phyloP scores from a whole-genome alignment of 92 coral and sea anemone species.

The Desmophyllum pertusum region DNA sequence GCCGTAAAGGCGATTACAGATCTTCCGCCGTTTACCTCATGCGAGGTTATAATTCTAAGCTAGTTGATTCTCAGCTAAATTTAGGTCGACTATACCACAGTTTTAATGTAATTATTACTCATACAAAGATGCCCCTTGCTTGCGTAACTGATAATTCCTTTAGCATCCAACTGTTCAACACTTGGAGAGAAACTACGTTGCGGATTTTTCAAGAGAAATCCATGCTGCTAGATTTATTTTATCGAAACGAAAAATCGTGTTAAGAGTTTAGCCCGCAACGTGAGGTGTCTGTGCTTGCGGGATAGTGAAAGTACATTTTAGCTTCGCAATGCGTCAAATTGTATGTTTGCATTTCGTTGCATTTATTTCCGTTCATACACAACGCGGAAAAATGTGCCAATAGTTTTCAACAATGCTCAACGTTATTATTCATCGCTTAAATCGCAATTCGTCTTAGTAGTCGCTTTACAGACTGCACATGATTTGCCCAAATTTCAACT shows the following conservation, averaged over 20 bases:
- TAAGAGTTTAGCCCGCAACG: neutral
- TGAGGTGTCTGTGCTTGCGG: neutral
- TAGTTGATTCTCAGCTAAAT: slow-evolving; percentile 15
- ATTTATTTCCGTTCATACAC: neutral
- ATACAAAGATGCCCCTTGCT: slow-evolving; percentile 11
- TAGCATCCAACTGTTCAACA: slow-evolving; percentile 37
- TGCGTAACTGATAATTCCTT: neutral
- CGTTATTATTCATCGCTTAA: too few species aligned
- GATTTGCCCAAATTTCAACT: too few species aligned
- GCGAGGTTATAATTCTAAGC: slow-evolving; percentile 1
- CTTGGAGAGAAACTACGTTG: slow-evolving; percentile 27
- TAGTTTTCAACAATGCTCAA: neutral
- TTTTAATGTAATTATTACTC: slow-evolving; percentile 16
- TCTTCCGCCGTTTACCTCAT: neutral
- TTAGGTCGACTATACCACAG: slow-evolving; percentile 2
- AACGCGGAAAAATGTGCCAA: neutral
- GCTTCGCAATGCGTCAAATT: neutral
- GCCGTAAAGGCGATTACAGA: neutral
- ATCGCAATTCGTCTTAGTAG: neutral
- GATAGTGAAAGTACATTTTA: neutral
- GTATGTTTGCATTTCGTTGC: neutral
- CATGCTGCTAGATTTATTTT: slow-evolving; percentile 21
- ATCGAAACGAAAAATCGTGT: neutral
- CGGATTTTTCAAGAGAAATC: slow-evolving; percentile 17
- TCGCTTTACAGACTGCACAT: neutral